These are phyloP conservation scores for Cacoxenus indagator DNA, from an alignment of 2,888 invertebrate species.

Conservation along the genomic window DNA sequence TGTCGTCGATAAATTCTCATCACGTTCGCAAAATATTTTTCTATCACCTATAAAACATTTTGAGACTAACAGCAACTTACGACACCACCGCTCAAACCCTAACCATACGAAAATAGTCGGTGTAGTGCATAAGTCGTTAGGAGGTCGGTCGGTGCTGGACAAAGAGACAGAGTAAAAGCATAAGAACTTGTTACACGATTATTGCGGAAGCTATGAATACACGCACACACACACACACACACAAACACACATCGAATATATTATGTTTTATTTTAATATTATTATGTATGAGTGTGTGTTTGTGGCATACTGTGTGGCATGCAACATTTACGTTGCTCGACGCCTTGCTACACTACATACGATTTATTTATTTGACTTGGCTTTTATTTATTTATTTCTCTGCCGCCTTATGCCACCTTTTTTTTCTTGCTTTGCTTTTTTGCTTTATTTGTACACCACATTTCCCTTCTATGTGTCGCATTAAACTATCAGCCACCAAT, in stretches of 20 bases:
- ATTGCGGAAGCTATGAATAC: background rate
- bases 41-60: slow-evolving; percentile 61
- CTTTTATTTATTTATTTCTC: background rate
- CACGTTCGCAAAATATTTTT: slow-evolving; percentile 69
- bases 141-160: too few relatives aligned
- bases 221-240: background rate
- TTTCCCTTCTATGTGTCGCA: too few relatives aligned
- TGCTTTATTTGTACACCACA: too few relatives aligned
- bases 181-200: background rate
- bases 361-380: background rate
- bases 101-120: too few relatives aligned
- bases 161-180: background rate
- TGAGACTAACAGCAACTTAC: slow-evolving; percentile 28
- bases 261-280: background rate
- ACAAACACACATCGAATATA: background rate
- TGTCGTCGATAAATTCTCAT: slow-evolving; percentile 64
- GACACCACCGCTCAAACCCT: too few relatives aligned
- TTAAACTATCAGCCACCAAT: slow-evolving; percentile 1
- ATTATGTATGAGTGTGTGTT: background rate
- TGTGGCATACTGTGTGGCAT: background rate
- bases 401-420: background rate
- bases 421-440: background rate
- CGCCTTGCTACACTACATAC: background rate
- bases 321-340: background rate
- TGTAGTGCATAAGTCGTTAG: too few relatives aligned